Percentiles rank a stretch among this genome's conserved stretches.
phyloP scores from a whole-genome alignment of 2,888 invertebrate genomes.

The Cremastobaeus sp. region DNA sequence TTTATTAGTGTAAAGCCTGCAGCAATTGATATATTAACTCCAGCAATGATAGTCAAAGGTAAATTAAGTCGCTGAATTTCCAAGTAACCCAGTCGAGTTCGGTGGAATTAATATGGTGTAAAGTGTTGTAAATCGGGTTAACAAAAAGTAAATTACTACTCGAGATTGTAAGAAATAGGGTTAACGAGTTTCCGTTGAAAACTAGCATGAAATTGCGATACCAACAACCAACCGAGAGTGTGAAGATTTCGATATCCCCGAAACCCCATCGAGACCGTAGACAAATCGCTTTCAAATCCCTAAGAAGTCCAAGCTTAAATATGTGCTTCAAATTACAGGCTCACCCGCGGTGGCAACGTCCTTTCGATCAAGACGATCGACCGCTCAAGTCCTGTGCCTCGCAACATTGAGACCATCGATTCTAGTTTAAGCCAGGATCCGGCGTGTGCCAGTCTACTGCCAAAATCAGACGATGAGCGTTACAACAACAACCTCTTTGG shows the following conservation, averaged over 20 bases:
- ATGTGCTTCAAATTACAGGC: slow-evolving; percentile 66
- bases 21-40: too few relatives aligned
- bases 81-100: too few relatives aligned
- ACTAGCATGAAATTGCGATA: too few relatives aligned
- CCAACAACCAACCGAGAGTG: neutral
- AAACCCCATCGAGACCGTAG: neutral
- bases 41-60: too few relatives aligned
- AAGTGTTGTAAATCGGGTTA: too few relatives aligned
- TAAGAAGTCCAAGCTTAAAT: slow-evolving; percentile 64
- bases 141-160: too few relatives aligned
- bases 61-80: too few relatives aligned
- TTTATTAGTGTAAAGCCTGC: neutral
- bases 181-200: too few relatives aligned
- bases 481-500: slow-evolving; percentile 85
- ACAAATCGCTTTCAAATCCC: slow-evolving; percentile 20
- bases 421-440: slow-evolving; percentile 75
- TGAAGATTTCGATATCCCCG: too few relatives aligned
- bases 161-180: too few relatives aligned
- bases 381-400: slow-evolving; percentile 70
- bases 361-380: slow-evolving; percentile 74
- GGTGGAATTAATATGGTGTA: too few relatives aligned
- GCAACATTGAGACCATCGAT: slow-evolving; percentile 75
- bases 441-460: slow-evolving; percentile 75
- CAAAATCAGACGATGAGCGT: slow-evolving; percentile 76
- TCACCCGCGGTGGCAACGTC: slow-evolving; percentile 69